A percentile compares a stretch with the other conserved stretches of the same genome.
Conservation (phyloP, 37 sponge, comb jelly and placozoan species). For the Halisarca cf. caerulea region DNA sequence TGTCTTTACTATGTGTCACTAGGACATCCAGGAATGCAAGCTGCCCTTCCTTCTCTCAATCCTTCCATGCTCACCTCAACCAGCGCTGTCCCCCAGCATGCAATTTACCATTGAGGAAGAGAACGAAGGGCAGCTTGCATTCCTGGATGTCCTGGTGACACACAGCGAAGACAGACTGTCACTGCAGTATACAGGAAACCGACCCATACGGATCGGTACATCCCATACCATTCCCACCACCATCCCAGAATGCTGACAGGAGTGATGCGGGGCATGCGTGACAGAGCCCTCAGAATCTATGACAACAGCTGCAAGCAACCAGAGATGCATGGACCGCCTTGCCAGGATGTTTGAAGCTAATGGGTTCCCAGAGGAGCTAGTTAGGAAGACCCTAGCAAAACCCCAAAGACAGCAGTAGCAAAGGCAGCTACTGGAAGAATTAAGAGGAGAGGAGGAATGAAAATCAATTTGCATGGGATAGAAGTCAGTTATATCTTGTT, state of each 20-base stretch:
- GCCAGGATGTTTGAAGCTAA: not conserved
- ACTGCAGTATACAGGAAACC: no score
- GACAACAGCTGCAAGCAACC: not conserved
- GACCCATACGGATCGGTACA: conserved; percentile 36
- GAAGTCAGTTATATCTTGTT: no score
- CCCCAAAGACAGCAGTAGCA: no score
- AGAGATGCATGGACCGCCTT: conserved; percentile 9
- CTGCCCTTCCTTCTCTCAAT: not conserved
- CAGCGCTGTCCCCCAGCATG: no score
- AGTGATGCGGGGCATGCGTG: conserved; percentile 18
- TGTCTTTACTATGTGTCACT: not conserved
- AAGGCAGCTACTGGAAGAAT: no score
- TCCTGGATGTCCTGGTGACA: not conserved
- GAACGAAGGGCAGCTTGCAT: not conserved
- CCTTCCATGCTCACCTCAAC: no score
- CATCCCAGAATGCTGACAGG: conserved; percentile 29
- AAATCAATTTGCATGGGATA: no score
- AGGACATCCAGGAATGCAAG: not conserved
- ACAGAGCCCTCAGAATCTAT: conserved; percentile 4
- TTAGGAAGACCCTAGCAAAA: not conserved
- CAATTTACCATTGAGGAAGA: no score
- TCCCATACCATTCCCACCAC: conserved; percentile 36
- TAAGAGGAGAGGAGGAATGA: no score
- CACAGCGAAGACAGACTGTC: not conserved
- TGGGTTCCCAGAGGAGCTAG: not conserved